These are phyloP conservation scores for Andrena cerasifolii DNA, from an alignment of 1,140 invertebrate species.

Conservation along the genomic window DNA sequence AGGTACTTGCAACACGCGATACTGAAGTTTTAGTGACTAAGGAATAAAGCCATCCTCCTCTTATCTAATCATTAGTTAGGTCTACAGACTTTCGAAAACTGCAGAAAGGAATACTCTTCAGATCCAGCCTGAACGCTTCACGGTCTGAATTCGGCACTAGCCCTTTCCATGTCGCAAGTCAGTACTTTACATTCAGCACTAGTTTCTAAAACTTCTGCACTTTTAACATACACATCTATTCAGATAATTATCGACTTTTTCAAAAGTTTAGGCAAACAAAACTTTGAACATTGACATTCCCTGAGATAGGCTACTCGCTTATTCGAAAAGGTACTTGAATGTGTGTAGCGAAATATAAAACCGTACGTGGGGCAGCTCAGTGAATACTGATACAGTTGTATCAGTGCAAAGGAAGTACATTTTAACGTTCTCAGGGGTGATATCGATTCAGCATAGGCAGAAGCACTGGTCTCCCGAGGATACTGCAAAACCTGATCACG, in stretches of 20 bases:
- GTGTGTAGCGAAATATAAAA: background rate
- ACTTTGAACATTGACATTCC: background rate
- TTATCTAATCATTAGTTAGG: too few relatives aligned
- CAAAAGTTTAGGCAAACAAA: background rate
- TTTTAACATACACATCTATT: too few relatives aligned
- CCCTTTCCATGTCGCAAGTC: too few relatives aligned
- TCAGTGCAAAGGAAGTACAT: conserved; percentile 54
- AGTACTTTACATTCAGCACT: too few relatives aligned
- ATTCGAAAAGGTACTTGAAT: background rate
- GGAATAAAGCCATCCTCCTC: too few relatives aligned
- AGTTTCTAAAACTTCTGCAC: too few relatives aligned
- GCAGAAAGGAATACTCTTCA: too few relatives aligned
- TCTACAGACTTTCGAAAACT: too few relatives aligned
- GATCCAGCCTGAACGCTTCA: too few relatives aligned
- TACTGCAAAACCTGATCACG: conserved; percentile 64
- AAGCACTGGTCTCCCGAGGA: conserved; percentile 54
- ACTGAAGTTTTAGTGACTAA: too few relatives aligned
- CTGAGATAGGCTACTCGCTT: background rate
- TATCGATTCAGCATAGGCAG: conserved; percentile 54
- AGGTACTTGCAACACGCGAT: too few relatives aligned
- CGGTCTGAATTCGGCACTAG: too few relatives aligned
- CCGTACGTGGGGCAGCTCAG: background rate
- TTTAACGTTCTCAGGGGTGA: conserved; percentile 59
- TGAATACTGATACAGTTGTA: conserved; percentile 31
- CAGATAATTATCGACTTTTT: conserved; percentile 25